Conservation (phyloP, 2,888 invertebrate genomes). For the Pegoplata infirma region DNA sequence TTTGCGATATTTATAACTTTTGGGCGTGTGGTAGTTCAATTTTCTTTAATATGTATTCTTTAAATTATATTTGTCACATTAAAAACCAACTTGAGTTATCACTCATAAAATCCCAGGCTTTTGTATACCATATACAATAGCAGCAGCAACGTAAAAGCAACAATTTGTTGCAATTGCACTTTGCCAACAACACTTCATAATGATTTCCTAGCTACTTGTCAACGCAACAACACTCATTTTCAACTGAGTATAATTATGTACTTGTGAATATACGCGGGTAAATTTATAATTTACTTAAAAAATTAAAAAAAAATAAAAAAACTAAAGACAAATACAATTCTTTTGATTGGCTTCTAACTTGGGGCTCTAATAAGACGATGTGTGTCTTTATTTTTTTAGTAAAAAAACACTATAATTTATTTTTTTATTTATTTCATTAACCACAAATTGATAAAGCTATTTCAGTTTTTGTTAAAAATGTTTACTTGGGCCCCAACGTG, state of each 20-base stretch:
- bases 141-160: constrained; percentile 12
- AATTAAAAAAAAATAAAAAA: no score
- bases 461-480: no score
- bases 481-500: no score
- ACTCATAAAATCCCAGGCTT: constrained; percentile 12
- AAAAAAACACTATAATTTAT: no score
- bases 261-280: background rate
- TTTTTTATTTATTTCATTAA: no score
- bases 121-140: background rate
- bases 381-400: no score
- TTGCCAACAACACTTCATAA: background rate
- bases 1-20: no score
- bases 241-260: background rate
- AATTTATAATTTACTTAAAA: background rate
- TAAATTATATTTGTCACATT: constrained; percentile 42
- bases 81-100: constrained; percentile 18
- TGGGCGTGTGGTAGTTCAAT: constrained; percentile 38
- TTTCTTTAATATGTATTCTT: background rate
- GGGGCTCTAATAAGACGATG: no score
- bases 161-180: constrained; percentile 15
- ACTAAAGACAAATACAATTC: no score
- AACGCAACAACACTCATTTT: background rate
- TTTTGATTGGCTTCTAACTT: no score
- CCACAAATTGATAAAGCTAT: no score
- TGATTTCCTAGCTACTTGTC: background rate